A percentile compares a stretch with the other conserved stretches of the same genome.
These are phyloP conservation scores for Diuraphis noxia DNA, from an alignment of 1,140 invertebrate genomes.

Conservation along the genomic window DNA sequence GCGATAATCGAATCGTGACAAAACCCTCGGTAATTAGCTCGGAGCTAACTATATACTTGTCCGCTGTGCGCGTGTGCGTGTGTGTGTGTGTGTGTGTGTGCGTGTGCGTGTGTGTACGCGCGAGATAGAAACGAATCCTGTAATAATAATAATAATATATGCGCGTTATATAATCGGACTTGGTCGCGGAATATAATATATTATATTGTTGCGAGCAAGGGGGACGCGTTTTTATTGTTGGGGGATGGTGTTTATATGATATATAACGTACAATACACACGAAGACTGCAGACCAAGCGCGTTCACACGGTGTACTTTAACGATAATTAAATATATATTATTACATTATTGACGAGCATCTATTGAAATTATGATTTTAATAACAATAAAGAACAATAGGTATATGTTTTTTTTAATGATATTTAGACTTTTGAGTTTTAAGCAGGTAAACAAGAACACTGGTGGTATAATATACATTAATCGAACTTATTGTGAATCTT, in stretches of 20 bases:
- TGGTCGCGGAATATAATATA: neutral
- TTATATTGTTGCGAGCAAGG: neutral
- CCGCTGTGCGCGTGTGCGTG: no score
- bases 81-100: neutral
- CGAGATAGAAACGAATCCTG: neutral
- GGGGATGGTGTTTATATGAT: no score
- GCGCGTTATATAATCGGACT: neutral
- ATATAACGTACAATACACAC: no score
- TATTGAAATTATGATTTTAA: neutral
- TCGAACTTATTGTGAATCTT: neutral
- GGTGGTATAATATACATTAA: neutral
- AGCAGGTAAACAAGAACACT: neutral
- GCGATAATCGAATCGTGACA: constrained; percentile 53
- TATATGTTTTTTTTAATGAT: neutral
- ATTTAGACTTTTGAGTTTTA: neutral
- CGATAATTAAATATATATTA: neutral
- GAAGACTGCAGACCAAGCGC: no score
- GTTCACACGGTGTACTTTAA: neutral
- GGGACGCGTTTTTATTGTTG: neutral
- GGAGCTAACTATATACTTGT: constrained; percentile 10
- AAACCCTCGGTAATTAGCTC: constrained; percentile 48
- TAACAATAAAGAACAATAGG: neutral
- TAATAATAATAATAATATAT: neutral
- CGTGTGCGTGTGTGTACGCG: neutral
- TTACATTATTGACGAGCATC: neutral